phyloP scores from a whole-genome alignment of 2,113 vertebrate genomes.

The Hippocampus guttulatus region DNA sequence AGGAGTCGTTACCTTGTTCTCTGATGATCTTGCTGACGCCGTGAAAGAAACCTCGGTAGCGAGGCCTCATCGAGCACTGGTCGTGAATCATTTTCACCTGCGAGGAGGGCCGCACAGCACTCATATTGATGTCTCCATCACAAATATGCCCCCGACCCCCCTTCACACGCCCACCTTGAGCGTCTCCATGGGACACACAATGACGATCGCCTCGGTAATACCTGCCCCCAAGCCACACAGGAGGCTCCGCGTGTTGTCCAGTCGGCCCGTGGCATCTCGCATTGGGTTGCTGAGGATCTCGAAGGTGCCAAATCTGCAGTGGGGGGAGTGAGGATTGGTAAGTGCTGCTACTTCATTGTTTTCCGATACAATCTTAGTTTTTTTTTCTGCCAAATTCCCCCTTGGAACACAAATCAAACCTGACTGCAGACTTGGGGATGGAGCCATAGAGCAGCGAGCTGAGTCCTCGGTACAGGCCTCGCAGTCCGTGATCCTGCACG shows the following conservation, averaged over 20 bases:
- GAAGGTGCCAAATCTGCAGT: slow-evolving; percentile 74
- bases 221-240: slow-evolving; percentile 74
- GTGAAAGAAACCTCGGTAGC: slow-evolving; percentile 78
- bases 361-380: not conserved
- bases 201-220: slow-evolving; percentile 71
- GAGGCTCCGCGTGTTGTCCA: slow-evolving; percentile 74
- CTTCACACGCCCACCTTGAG: slow-evolving; percentile 65
- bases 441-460: slow-evolving; percentile 78
- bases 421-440: slow-evolving; percentile 77
- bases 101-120: not conserved
- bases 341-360: not conserved
- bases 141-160: not conserved
- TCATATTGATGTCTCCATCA: not conserved
- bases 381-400: not conserved
- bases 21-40: slow-evolving; percentile 75
- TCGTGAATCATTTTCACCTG: slow-evolving; percentile 81
- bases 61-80: slow-evolving; percentile 72
- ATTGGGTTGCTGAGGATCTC: slow-evolving; percentile 75
- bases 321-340: not conserved
- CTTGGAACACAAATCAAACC: slow-evolving; percentile 47
- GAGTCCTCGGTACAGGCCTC: slow-evolving; percentile 75
- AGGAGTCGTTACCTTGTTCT: slow-evolving; percentile 64
- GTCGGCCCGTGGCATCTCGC: slow-evolving; percentile 68
- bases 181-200: slow-evolving; percentile 80
- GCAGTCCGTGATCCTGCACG: slow-evolving; percentile 72